Percentiles rank a stretch among this genome's conserved stretches.
These are phyloP conservation scores for Nyctereutes procyonoides DNA, from an alignment of 2,113 vertebrate species.

Conservation along the genomic window DNA sequence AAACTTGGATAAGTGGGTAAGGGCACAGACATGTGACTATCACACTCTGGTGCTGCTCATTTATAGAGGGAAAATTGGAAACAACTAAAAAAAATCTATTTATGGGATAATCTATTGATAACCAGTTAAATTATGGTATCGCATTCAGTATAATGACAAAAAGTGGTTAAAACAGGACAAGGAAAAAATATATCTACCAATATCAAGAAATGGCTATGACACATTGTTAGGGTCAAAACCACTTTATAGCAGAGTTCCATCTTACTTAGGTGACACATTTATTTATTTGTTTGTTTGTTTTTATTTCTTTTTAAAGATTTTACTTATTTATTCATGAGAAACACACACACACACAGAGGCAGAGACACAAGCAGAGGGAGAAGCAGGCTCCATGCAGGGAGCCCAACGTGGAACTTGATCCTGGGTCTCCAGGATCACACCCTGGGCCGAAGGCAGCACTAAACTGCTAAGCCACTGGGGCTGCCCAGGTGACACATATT, in stretches of 20 bases:
- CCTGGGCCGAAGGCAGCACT: too few species aligned
- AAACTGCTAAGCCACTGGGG: too few species aligned
- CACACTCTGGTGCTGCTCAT: neutral
- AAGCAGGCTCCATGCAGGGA: too few species aligned
- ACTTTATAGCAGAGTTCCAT: neutral
- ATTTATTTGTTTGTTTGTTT: too few species aligned
- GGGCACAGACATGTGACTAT: neutral
- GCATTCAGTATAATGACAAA: neutral
- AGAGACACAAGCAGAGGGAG: too few species aligned
- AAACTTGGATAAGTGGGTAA: neutral
- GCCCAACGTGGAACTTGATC: too few species aligned
- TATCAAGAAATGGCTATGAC: neutral
- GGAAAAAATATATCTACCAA: neutral
- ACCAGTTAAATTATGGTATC: neutral
- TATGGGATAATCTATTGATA: neutral
- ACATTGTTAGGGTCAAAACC: neutral
- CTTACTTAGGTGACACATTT: neutral
- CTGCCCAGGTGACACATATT: neutral
- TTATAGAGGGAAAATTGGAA: neutral
- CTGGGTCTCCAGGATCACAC: too few species aligned
- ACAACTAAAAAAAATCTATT: neutral
- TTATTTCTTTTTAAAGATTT: too few species aligned
- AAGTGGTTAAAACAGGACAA: neutral
- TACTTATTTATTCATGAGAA: too few species aligned
- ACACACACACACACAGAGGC: too few species aligned